Conservation (phyloP, 2,888 invertebrate species). For the Phyllotreta cruciferae region DNA sequence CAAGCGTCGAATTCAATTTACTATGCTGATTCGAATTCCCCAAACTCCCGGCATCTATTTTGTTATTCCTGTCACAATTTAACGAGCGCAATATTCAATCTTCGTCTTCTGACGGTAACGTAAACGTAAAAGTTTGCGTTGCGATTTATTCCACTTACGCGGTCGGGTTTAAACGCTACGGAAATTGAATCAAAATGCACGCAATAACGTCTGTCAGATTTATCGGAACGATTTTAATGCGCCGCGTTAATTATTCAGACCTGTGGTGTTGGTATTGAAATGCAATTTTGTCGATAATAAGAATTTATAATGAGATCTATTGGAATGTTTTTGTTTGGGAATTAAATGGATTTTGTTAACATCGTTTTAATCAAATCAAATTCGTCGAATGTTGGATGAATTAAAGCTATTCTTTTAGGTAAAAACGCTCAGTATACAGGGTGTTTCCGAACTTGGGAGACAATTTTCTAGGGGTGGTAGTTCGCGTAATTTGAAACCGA, state of each 20-base stretch:
- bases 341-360: no score
- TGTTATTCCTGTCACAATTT: constrained; percentile 19
- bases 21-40: constrained; percentile 6
- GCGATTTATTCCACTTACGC: constrained; percentile 28
- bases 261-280: constrained; percentile 8
- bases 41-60: constrained; percentile 16
- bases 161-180: constrained; percentile 23
- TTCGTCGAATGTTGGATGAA: no score
- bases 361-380: no score
- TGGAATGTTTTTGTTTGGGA: no score
- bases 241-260: constrained; percentile 20
- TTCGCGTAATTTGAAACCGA: no score
- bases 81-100: constrained; percentile 20
- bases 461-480: no score
- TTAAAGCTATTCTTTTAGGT: no score
- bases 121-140: constrained; percentile 6
- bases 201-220: constrained; percentile 20
- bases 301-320: no score
- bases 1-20: constrained; percentile 1
- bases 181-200: constrained; percentile 25
- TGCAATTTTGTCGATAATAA: constrained; percentile 5
- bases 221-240: constrained; percentile 17
- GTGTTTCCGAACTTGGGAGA: no score
- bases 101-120: constrained; percentile 15
- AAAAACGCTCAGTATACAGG: no score